Conservation (phyloP, 2,888 invertebrate genomes). For the Brachyopa scutellaris region DNA sequence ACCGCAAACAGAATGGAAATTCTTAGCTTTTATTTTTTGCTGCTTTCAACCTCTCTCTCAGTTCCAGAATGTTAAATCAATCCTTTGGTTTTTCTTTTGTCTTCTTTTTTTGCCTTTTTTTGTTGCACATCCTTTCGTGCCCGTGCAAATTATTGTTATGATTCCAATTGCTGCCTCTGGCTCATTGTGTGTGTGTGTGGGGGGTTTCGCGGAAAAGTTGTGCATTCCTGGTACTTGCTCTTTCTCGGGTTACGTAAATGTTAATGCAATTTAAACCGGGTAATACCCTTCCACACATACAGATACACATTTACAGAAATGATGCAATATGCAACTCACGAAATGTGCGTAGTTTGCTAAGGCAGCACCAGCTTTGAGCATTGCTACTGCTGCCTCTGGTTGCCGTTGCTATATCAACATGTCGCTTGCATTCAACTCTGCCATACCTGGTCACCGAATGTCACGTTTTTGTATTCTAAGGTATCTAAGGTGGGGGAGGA, state of each 20-base stretch:
- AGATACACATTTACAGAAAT: not conserved
- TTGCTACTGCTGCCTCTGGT: slow-evolving; percentile 15
- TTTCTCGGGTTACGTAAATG: slow-evolving; percentile 57
- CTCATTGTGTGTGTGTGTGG: slow-evolving; percentile 20
- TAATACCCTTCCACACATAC: not conserved
- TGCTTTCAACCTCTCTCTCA: not conserved
- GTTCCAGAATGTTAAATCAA: slow-evolving; percentile 47
- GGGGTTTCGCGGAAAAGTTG: slow-evolving; percentile 46
- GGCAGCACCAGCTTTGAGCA: slow-evolving; percentile 34
- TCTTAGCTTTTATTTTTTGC: slow-evolving; percentile 4
- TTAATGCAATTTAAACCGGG: slow-evolving; percentile 40
- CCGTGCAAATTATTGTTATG: slow-evolving; percentile 60
- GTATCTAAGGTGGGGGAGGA: no score
- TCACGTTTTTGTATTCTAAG: slow-evolving; percentile 63
- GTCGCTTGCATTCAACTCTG: slow-evolving; percentile 56
- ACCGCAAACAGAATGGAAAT: slow-evolving; percentile 22
- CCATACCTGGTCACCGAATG: slow-evolving; percentile 61
- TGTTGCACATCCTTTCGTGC: no score
- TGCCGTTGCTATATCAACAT: slow-evolving; percentile 43
- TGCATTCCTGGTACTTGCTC: slow-evolving; percentile 13
- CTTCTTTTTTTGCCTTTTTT: not conserved
- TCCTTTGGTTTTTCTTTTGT: slow-evolving; percentile 59
- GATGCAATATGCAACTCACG: slow-evolving; percentile 72
- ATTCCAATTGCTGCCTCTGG: slow-evolving; percentile 45
- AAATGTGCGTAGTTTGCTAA: slow-evolving; percentile 68